phyloP scores from a whole-genome alignment of 2,888 invertebrate genomes.

The Aspidiotus rigidus region DNA sequence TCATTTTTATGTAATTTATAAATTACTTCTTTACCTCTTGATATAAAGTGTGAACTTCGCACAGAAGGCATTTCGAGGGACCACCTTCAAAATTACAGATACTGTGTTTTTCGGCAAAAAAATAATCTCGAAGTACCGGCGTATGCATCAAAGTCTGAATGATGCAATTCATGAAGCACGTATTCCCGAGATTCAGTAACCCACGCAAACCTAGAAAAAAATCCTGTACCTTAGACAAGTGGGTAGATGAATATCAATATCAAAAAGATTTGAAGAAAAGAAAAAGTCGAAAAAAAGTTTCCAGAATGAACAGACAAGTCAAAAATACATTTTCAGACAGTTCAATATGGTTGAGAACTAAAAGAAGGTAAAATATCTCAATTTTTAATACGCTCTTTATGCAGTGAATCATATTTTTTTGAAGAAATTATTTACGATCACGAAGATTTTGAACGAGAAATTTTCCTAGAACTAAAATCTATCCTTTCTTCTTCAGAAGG shows the following conservation, averaged over 20 bases:
- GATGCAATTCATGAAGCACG: slow-evolving; percentile 98
- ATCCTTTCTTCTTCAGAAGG: no score
- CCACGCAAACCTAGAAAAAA: slow-evolving; percentile 67
- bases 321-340: no score
- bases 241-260: not conserved
- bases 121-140: slow-evolving; percentile 86
- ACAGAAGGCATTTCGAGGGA: slow-evolving; percentile 78
- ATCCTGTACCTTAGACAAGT: not conserved
- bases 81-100: slow-evolving; percentile 44
- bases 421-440: no score
- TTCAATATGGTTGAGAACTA: no score
- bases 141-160: slow-evolving; percentile 89
- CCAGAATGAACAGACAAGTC: slow-evolving; percentile 1
- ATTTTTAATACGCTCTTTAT: no score
- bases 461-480: no score
- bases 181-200: slow-evolving; percentile 88
- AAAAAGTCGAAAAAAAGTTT: not conserved
- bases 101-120: slow-evolving; percentile 84
- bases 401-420: no score
- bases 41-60: slow-evolving; percentile 89
- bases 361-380: no score
- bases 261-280: not conserved
- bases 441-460: no score
- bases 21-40: slow-evolving; percentile 53
- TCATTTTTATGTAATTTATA: not conserved